These are phyloP conservation scores for Rhopalosiphum maidis DNA, from an alignment of 1,140 invertebrate species.

Conservation along the genomic window DNA sequence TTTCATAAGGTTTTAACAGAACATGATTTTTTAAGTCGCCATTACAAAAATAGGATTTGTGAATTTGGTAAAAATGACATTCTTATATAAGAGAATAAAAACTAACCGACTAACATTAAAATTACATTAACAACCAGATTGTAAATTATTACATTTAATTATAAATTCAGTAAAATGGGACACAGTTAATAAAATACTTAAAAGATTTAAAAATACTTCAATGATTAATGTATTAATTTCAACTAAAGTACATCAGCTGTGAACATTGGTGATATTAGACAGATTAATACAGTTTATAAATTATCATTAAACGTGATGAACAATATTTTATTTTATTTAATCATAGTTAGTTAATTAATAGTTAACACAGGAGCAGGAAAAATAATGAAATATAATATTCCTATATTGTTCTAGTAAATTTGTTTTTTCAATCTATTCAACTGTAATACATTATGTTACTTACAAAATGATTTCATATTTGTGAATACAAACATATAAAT, in stretches of 20 bases:
- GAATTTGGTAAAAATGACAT: no score
- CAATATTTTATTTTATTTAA: constrained; percentile 22
- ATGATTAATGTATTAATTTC: neutral
- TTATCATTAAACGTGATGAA: neutral
- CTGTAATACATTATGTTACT: constrained; percentile 41
- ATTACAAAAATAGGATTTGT: no score
- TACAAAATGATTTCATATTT: constrained; percentile 32
- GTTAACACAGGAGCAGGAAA: constrained; percentile 43
- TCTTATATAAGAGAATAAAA: neutral
- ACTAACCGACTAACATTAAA: neutral
- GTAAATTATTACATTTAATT: neutral
- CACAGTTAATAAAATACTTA: neutral
- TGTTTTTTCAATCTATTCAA: constrained; percentile 12
- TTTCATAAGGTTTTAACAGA: no score
- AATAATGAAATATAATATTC: constrained; percentile 32
- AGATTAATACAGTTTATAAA: constrained; percentile 26
- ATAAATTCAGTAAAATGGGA: neutral
- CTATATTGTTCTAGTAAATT: constrained; percentile 44
- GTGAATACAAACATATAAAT: constrained; percentile 49
- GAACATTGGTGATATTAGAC: neutral
- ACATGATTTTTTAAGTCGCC: no score
- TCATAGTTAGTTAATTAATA: constrained; percentile 49
- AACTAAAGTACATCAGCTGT: neutral
- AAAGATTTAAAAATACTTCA: constrained; percentile 3
- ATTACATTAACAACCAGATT: neutral